These are phyloP conservation scores for Pteropus rufus DNA, from an alignment of 2,797 vertebrate genomes.

Conservation along the genomic window DNA sequence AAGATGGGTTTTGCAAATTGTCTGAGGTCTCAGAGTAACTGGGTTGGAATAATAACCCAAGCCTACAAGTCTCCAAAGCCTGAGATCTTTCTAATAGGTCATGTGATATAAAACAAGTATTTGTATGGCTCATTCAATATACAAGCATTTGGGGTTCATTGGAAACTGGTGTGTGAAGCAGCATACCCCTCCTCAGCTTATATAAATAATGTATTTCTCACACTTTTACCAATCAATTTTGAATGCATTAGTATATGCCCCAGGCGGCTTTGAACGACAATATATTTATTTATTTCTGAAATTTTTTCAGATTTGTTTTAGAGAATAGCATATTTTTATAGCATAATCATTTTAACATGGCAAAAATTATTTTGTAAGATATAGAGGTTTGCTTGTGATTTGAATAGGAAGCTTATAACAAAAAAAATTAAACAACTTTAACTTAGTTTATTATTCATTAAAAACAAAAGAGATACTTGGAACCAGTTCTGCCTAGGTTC, in stretches of 20 bases:
- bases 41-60: background rate
- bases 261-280: background rate
- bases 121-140: background rate
- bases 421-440: background rate
- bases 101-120: background rate
- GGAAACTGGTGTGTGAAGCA: background rate
- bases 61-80: background rate
- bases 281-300: background rate
- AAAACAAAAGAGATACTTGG: constrained; percentile 48
- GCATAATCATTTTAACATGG: background rate
- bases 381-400: background rate
- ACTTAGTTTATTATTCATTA: constrained; percentile 26
- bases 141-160: background rate
- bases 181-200: background rate
- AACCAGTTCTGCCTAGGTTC: constrained; percentile 16
- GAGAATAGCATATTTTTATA: background rate
- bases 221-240: constrained; percentile 16
- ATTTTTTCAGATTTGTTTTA: background rate
- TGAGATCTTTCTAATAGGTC: background rate
- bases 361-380: constrained; percentile 17
- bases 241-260: background rate
- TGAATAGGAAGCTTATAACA: background rate
- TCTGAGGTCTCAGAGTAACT: background rate
- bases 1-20: background rate
- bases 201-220: constrained; percentile 17